Percentiles rank a stretch among this genome's conserved stretches.
phyloP scores from a whole-genome alignment of 2,888 invertebrate species.

The Xestia sexstrigata region DNA sequence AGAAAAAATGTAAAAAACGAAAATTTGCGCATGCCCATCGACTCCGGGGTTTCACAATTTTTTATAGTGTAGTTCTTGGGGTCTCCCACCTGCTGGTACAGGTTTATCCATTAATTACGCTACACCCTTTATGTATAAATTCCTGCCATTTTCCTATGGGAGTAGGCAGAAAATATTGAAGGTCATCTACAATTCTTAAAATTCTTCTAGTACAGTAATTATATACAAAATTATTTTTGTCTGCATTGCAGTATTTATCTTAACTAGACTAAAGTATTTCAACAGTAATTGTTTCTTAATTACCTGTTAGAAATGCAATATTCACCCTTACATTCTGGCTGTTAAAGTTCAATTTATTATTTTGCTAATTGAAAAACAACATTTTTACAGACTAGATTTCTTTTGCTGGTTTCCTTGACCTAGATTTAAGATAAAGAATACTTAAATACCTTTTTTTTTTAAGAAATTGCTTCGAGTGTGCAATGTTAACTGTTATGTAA shows the following conservation, averaged over 20 bases:
- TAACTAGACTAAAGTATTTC: constrained; percentile 19
- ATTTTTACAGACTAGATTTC: constrained; percentile 28
- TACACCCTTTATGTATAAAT: not conserved
- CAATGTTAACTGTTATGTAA: constrained; percentile 19
- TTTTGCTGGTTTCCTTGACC: constrained; percentile 40
- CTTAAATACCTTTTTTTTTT: not conserved
- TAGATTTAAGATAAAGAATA: constrained; percentile 31
- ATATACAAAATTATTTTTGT: not conserved
- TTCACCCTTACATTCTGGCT: constrained; percentile 11
- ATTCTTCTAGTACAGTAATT: not conserved
- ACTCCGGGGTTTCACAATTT: too few species aligned
- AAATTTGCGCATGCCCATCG: too few species aligned
- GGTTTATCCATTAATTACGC: too few species aligned
- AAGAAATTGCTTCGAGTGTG: not conserved
- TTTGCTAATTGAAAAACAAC: constrained; percentile 22
- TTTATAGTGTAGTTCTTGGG: too few species aligned
- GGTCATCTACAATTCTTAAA: not conserved
- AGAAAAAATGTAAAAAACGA: too few species aligned
- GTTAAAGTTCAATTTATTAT: constrained; percentile 24
- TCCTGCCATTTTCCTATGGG: not conserved
- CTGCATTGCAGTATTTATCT: constrained; percentile 40
- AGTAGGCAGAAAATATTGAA: not conserved
- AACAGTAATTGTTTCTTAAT: constrained; percentile 18
- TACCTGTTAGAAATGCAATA: constrained; percentile 13
- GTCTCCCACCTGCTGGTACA: too few species aligned